Evolutionary conservation across 2,113 vertebrate genomes (phyloP), one percentile per base, ranked within the genome.

Genomic region (Bufo gargarizans): DNA sequence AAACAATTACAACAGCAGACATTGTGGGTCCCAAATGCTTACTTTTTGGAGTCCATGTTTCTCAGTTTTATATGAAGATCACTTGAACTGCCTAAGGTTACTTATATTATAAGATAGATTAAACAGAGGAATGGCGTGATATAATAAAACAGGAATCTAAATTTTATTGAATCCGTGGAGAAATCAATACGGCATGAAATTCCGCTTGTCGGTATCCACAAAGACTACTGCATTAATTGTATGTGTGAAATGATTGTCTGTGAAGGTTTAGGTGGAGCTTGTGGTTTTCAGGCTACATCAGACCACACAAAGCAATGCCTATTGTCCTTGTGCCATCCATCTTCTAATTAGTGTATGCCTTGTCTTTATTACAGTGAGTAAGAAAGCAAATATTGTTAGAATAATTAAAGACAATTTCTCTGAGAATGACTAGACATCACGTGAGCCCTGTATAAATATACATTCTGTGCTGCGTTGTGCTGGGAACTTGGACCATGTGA

Each of bases 301-400:
- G 92, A 90, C 90, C 89, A 88, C 91, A 93, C 92, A 93, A 93
- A 91, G 91, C 85, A 89, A 58, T 90, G 47, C 76, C 91, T 93
- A 91, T 93, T 92, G 87, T 74, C 82, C 92, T 92, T 84, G 74
- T 59, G 76, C 55, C 85, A n/a, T 90, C 90, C 89, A 86, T 88
- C 72, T 91, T 91, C 88, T 92, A 85, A 89, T 84, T 88, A 90
- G 90, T 89, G 59, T 65, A 82, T 91, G 16, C 90, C 78, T 92
- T 91, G 91, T 91, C 86, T 87, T 76, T 86, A 67, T 47, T 88
- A 86, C 87, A 92, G 88, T 86, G 91, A 86, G 90, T 89, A 88
- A 89, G 87, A 92, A 90, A 17, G 56, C 77, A 82, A 89, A 53
- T 65, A 77, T 91, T 90, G 84, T 89, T 90, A 77, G 85, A 91